phyloP scores from a whole-genome alignment of 2,797 vertebrate genomes.

The Eurystomus glaucurus region DNA sequence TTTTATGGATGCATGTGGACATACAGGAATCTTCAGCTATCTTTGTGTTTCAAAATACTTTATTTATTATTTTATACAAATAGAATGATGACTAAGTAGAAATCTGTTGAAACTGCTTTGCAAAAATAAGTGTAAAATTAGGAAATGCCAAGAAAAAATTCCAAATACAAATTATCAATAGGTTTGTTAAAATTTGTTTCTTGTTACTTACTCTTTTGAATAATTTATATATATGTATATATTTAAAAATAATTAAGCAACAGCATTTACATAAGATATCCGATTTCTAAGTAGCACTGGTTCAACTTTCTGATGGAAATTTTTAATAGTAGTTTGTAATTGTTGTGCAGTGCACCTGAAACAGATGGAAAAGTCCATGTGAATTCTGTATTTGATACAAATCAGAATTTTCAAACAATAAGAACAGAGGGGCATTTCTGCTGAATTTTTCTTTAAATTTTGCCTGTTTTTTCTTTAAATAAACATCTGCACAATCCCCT shows the following conservation, averaged over 20 bases:
- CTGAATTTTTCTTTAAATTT: background rate
- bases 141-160: constrained; percentile 68
- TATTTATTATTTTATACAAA: constrained; percentile 71
- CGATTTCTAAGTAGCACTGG: constrained; percentile 39
- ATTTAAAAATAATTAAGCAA: constrained; percentile 65
- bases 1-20: constrained; percentile 50
- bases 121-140: constrained; percentile 75
- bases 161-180: constrained; percentile 56
- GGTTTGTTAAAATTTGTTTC: constrained; percentile 56
- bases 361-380: background rate
- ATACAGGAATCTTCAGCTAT: constrained; percentile 69
- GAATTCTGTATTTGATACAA: constrained; percentile 17
- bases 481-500: constrained; percentile 23
- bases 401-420: constrained; percentile 31
- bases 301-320: constrained; percentile 26
- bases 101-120: constrained; percentile 72
- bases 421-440: constrained; percentile 41
- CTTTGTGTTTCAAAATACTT: constrained; percentile 69
- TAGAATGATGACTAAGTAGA: constrained; percentile 74
- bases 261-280: constrained; percentile 33
- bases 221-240: background rate
- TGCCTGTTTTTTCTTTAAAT: background rate
- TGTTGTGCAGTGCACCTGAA: background rate
- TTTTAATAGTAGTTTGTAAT: constrained; percentile 38
- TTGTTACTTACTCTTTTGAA: constrained; percentile 38